These are phyloP conservation scores for Megalonaias nervosa DNA, from an alignment of 1,140 invertebrate species.

Conservation along the genomic window DNA sequence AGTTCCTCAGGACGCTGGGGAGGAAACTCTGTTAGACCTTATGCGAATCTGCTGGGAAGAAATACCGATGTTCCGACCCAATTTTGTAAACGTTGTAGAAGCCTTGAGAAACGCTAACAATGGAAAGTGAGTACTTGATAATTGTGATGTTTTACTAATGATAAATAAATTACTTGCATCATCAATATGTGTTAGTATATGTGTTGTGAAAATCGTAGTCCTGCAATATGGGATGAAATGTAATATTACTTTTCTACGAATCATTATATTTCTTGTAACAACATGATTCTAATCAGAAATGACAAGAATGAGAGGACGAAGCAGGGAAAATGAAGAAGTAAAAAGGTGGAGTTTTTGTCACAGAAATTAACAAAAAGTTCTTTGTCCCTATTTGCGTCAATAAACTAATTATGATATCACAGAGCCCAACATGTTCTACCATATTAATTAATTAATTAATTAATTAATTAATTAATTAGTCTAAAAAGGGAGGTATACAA, in stretches of 20 bases:
- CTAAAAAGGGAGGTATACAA: too few relatives aligned
- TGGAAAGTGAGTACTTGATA: conserved; percentile 32
- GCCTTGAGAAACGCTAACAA: conserved; percentile 45
- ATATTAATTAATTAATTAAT: too few relatives aligned
- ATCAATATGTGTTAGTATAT: neutral
- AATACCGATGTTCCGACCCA: conserved; percentile 47
- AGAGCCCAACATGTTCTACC: too few relatives aligned
- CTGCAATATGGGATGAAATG: neutral
- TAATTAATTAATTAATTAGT: too few relatives aligned
- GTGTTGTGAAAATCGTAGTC: neutral
- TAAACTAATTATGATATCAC: too few relatives aligned
- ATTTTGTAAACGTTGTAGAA: conserved; percentile 41
- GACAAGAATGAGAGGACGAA: too few relatives aligned
- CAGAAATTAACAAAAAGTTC: too few relatives aligned
- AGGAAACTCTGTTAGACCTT: conserved; percentile 42
- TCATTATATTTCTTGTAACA: neutral
- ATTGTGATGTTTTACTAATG: neutral
- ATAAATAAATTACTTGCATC: neutral
- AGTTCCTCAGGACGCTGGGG: conserved; percentile 20
- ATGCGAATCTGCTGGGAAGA: conserved; percentile 61
- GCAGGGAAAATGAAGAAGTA: too few relatives aligned
- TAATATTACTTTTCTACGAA: neutral
- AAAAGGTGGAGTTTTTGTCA: too few relatives aligned
- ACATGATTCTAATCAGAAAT: neutral
- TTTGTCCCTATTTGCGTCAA: too few relatives aligned